phyloP scores from a whole-genome alignment of 2,797 vertebrate species.

The Galagoides demidoff region DNA sequence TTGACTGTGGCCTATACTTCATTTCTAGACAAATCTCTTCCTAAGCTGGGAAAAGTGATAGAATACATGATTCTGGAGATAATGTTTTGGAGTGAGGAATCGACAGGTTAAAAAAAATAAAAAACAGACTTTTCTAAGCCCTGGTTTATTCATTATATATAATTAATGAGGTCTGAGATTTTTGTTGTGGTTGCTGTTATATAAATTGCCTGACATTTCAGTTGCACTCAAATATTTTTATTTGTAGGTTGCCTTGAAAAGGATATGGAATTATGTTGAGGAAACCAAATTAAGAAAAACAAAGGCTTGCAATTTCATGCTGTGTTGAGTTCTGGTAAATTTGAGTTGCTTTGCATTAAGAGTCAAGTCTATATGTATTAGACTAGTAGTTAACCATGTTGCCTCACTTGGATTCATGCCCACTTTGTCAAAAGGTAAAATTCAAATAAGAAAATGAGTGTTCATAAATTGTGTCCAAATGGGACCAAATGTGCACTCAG shows the following conservation, averaged over 20 bases:
- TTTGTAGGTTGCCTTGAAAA: conserved; percentile 50
- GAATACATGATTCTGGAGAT: background rate
- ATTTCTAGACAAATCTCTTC: background rate
- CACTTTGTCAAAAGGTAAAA: conserved; percentile 71
- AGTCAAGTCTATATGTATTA: conserved; percentile 26
- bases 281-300: conserved; percentile 57
- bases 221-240: conserved; percentile 10
- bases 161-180: conserved; percentile 8
- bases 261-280: background rate
- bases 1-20: background rate
- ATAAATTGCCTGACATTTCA: conserved; percentile 19
- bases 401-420: conserved; percentile 71
- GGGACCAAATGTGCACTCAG: conserved; percentile 70
- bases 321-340: conserved; percentile 44
- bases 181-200: background rate
- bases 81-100: background rate
- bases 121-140: background rate
- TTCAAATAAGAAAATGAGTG: conserved; percentile 72
- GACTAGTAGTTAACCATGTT: conserved; percentile 54
- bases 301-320: conserved; percentile 26
- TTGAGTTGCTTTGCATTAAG: conserved; percentile 67
- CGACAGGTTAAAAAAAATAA: background rate
- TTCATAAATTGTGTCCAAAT: conserved; percentile 71
- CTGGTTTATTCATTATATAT: background rate
- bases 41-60: background rate